Base-by-base conservation (phyloP, 1,140 invertebrate species). In the Aphis craccivora region DNA sequence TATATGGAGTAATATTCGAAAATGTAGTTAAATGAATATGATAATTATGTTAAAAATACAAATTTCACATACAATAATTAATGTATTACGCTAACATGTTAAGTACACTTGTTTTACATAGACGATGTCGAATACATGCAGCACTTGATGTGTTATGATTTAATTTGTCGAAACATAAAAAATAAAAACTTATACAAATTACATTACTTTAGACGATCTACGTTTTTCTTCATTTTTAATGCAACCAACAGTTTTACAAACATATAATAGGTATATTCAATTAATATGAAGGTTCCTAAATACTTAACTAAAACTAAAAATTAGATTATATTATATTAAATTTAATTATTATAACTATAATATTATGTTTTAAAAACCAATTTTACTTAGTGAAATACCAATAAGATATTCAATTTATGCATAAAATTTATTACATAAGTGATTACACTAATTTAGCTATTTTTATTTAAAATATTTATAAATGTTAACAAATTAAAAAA, bases 371-470 rank as follows among this genome's bases (percentile, higher is more conserved):
- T 35, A 40, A 53, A 53, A 89, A 89, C 22, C 88, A 55, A 89
- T 55, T 89, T 55, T 14, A 55, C 5, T 40, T 55, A 37, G 51
- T 8, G 37, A 35, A 51, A 53, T 35, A 53, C 22, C 86, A n/a
- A 53, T 53, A 30, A 45, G 43, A 84, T 40, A 84, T 84, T 23
- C 9, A 23, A 84, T 84, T 43, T 84, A 40, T 76, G 60, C 30
- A 76, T 76, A 18, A 5, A 76, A 18, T n/a, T n/a, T 76, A 84
- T 40, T 84, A 84, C 40, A 83, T 20, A 43, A 87, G 40, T 43
- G 84, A 87, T 45, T 25, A 87, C 84, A 87, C 84, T 87, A 87
- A 40, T 87, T 43, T 48, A 40, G n/a, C 81, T 84, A 84, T 84
- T 84, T 84, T 84, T 5, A 8, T 40, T 84, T 43, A 30, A 22